A percentile compares a stretch with the other conserved stretches of the same genome.
These are phyloP conservation scores for Halichondria panicea DNA, from an alignment of 37 sponge, comb jelly and placozoan species.

Conservation along the genomic window DNA sequence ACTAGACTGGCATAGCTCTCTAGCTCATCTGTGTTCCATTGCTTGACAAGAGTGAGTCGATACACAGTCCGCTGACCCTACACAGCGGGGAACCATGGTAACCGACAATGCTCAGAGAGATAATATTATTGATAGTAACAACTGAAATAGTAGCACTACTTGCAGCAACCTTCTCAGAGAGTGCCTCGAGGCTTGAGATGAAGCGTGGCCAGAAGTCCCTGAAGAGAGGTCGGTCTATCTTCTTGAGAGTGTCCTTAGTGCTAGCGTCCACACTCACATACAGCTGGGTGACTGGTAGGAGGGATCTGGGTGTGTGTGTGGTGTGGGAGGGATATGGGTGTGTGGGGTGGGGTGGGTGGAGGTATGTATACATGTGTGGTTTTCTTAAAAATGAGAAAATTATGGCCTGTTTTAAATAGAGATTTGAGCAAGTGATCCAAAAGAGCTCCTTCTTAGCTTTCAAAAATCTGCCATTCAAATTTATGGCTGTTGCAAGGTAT, in stretches of 20 bases:
- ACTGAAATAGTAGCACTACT: not conserved
- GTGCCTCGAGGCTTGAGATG: constrained; percentile 72
- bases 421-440: no score
- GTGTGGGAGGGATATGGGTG: no score
- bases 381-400: no score
- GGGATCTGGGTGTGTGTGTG: no score
- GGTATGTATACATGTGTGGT: no score
- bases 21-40: constrained; percentile 94
- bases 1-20: constrained; percentile 84
- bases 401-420: no score
- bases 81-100: not conserved
- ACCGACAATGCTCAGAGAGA: not conserved
- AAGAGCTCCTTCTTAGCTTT: no score
- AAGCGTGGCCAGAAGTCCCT: constrained; percentile 93
- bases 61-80: constrained; percentile 96
- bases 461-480: no score
- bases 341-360: no score
- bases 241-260: constrained; percentile 89
- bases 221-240: constrained; percentile 93
- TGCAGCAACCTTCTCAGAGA: constrained; percentile 75
- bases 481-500: no score
- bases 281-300: constrained; percentile 92
- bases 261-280: constrained; percentile 97
- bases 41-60: constrained; percentile 92
- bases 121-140: not conserved